Base-by-base conservation (phyloP, 2,888 invertebrate species). In the Eutolmus rufibarbis region DNA sequence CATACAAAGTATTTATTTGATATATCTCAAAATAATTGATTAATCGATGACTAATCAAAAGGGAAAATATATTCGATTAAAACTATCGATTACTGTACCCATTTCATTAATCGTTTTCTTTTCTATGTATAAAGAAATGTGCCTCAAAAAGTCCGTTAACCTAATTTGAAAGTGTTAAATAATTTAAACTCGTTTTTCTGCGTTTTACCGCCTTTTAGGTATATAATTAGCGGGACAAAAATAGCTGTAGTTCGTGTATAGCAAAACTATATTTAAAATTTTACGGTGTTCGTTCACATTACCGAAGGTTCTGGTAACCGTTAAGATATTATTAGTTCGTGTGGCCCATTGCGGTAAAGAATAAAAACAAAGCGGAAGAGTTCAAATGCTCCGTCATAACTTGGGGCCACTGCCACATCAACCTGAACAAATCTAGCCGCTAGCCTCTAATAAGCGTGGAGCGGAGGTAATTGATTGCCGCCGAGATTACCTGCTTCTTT, bases 401-500 rank as follows among this genome's bases (percentile, higher is more conserved):
- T 57, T 57, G 19, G 3, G 57, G 57, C 23, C 57, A 9, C 57
- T 19, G 57, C 23, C 57, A 9, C 57, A 57, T 56, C 56, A 66
- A 66, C 23, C 66, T 12, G 66, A 66, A 66, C 66, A 66, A 66
- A 66, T 66, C 23, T 66, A 28, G 28, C 23, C 66, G 66, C 66
- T 66, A 66, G 37, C 14, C 28, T 82, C 57, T 66, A 82, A 82
- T 82, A 66, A 82, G n/a, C 57, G 19, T 66, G 12, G 51, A 66
- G 66, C 40, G 82, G 37, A 82, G 14, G 34, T 28, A 66, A 66
- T 37, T 57, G 82, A 82, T 82, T 82, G 51, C 37, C 51, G 57
- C 82, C 28, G 34, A 16, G 51, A 82, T 82, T 82, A 82, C 82
- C 81, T 66, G 56, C 57, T 28, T 57, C 57, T 82, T 37, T 37